Conservation (phyloP, 1,140 invertebrate genomes). For the Aphis craccivora region DNA sequence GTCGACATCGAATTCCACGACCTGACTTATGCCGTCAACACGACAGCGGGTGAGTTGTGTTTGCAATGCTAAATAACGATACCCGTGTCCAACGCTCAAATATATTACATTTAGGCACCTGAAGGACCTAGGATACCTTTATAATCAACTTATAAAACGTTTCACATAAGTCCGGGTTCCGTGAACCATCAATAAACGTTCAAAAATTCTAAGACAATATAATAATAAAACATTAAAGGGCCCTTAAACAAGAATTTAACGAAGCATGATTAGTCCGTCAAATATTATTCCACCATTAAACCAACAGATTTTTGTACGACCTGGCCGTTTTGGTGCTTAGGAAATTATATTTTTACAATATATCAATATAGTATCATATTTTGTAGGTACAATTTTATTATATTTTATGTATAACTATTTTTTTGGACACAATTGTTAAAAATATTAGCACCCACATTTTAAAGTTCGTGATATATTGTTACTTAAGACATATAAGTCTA, state of each 20-base stretch:
- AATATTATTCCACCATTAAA: not conserved
- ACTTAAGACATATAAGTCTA: no score
- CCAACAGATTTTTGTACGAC: not conserved
- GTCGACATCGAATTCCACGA: constrained; percentile 78
- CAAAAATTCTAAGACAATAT: no score
- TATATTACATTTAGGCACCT: not conserved
- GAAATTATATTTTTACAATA: not conserved
- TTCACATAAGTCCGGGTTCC: no score
- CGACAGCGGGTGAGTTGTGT: constrained; percentile 70
- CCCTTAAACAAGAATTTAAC: not conserved
- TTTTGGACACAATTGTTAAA: not conserved
- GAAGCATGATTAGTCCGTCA: not conserved
- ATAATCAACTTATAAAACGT: no score
- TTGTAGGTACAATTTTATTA: not conserved
- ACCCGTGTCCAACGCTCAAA: not conserved
- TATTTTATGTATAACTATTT: not conserved
- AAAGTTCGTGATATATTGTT: not conserved
- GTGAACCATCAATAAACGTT: no score
- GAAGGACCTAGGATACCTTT: no score
- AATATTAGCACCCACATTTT: not conserved
- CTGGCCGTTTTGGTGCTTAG: not conserved
- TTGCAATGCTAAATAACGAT: not conserved
- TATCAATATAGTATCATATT: not conserved
- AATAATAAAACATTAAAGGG: not conserved
- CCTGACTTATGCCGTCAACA: constrained; percentile 72